These are phyloP conservation scores for Mimachlamys varia DNA, from an alignment of 2,888 invertebrate species.

Conservation along the genomic window DNA sequence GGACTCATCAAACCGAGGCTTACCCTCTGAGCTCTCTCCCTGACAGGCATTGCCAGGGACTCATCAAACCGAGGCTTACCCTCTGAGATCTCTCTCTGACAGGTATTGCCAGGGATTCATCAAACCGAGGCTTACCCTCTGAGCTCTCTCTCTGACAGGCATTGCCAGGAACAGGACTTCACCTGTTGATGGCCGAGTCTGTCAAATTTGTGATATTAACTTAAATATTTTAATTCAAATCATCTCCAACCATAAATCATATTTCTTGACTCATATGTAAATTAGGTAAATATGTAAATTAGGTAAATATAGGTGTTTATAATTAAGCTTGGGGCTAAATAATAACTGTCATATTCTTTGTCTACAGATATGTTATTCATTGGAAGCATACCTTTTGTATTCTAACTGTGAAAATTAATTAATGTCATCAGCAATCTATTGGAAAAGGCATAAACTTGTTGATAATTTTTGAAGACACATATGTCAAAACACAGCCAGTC, in stretches of 20 bases:
- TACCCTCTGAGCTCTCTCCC: not conserved
- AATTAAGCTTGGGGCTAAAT: not conserved
- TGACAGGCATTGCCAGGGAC: no score
- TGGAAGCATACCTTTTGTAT: not conserved
- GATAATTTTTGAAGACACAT: not conserved
- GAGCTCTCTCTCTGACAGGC: not conserved
- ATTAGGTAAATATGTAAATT: not conserved
- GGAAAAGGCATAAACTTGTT: not conserved
- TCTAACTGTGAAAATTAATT: slow-evolving; percentile 15
- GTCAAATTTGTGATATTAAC: not conserved
- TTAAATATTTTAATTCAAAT: not conserved
- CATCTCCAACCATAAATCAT: not conserved
- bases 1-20: not conserved
- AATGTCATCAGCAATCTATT: not conserved
- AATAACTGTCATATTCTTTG: slow-evolving; percentile 3
- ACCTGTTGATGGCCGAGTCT: not conserved
- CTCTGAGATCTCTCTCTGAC: no score
- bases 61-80: not conserved
- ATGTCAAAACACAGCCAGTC: not conserved
- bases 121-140: not conserved
- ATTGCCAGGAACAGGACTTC: not conserved
- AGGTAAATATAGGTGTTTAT: slow-evolving; percentile 26
- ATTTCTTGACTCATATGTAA: not conserved
- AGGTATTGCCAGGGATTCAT: no score
- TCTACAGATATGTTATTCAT: not conserved